Percentiles rank a stretch among this genome's conserved stretches.
Conservation (phyloP, 1,140 invertebrate species). For the Nasonia giraulti region DNA sequence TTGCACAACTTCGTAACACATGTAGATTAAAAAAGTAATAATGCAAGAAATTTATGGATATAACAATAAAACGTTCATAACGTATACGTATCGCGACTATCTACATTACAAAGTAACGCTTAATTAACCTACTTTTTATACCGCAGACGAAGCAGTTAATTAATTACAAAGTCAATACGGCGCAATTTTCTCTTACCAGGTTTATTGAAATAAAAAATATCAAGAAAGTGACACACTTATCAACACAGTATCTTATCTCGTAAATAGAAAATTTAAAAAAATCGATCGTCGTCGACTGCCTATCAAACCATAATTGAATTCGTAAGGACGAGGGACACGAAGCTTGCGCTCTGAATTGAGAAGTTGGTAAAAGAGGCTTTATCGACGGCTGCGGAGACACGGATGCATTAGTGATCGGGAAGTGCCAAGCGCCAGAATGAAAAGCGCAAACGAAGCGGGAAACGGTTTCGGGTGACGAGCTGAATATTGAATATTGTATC, state of each 20-base stretch:
- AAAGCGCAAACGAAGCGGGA: not conserved
- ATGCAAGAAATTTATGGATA: no score
- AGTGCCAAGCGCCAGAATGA: conserved; percentile 21
- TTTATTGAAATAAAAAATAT: no score
- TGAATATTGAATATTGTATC: not conserved
- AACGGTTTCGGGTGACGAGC: not conserved
- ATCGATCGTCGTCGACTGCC: conserved; percentile 16
- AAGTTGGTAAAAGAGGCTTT: conserved; percentile 56
- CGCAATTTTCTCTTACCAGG: no score
- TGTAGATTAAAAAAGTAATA: no score
- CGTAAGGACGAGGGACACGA: conserved; percentile 52
- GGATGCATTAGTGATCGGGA: conserved; percentile 67
- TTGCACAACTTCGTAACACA: no score
- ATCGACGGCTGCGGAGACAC: conserved; percentile 57
- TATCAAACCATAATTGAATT: conserved; percentile 63
- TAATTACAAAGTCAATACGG: no score
- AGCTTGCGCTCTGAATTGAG: conserved; percentile 44
- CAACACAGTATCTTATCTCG: not conserved
- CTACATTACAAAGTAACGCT: no score
- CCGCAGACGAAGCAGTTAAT: no score
- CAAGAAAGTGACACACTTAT: not conserved
- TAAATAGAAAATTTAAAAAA: not conserved
- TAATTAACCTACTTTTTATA: no score
- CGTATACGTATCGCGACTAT: no score
- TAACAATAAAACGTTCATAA: no score